These are phyloP conservation scores for Lepidocolaptes lacrymiger DNA, from an alignment of 2,797 vertebrate species.

Conservation along the genomic window DNA sequence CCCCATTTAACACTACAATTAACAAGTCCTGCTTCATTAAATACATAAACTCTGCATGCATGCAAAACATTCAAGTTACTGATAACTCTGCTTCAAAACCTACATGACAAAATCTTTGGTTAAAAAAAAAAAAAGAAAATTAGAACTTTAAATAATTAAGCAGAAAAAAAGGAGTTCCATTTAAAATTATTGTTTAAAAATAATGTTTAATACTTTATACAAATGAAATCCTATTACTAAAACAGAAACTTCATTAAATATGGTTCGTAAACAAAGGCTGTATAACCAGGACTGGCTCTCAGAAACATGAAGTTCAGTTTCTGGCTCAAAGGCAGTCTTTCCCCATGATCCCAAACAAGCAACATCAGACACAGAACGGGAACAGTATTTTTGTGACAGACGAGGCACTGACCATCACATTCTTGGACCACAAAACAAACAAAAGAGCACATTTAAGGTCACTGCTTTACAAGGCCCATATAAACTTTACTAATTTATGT, in stretches of 20 bases:
- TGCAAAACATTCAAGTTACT: neutral
- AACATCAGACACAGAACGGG: neutral
- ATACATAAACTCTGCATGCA: neutral
- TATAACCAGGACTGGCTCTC: neutral
- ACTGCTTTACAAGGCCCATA: neutral
- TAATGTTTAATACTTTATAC: neutral
- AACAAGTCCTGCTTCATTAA: neutral
- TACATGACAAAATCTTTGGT: accelerated
- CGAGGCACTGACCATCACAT: neutral
- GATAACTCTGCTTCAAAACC: neutral
- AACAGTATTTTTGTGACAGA: neutral
- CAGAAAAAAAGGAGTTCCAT: neutral
- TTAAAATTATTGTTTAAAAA: neutral
- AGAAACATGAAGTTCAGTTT: neutral
- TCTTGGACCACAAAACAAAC: neutral
- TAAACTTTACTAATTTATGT: neutral
- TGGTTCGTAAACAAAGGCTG: neutral
- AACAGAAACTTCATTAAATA: neutral
- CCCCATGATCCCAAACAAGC: neutral
- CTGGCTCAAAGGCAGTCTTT: neutral
- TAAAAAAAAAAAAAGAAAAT: neutral
- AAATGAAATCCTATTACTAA: neutral
- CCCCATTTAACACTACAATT: neutral
- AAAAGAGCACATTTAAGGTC: neutral
- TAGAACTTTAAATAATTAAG: neutral